Base-by-base conservation (phyloP, 2,888 invertebrate species). In the Hydrotaea diabolus region DNA sequence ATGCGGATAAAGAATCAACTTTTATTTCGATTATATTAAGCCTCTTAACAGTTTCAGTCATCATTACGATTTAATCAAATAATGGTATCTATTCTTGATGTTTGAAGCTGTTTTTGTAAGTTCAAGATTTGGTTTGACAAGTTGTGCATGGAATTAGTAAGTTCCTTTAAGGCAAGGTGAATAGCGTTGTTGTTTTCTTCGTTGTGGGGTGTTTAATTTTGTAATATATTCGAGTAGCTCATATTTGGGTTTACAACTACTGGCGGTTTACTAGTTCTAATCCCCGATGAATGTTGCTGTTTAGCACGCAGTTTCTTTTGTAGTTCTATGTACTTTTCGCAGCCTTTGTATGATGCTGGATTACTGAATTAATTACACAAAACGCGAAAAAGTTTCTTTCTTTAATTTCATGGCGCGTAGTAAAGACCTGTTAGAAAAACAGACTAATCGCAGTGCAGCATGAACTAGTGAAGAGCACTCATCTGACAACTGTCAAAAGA, bases 51-150 rank as follows among this genome's bases (percentile, higher is more conserved):
- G 26, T 5, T n/a, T 62, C 26, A n/a, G 26, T n/a, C n/a, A n/a
- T n/a, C n/a, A n/a, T n/a, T n/a, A n/a, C 26, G 15, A 62, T 62
- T 62, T 31, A 23, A 69, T 39, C 66, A 39, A 39, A 39, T 39
- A 39, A 72, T 72, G 1, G 31, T 26, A 55, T 53, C 55, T 53
- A 72, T 72, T 49, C 53, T 72, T n/a, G 72, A 53, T 55, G 72
- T 72, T 72, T 72, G 55, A n/a, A 72, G 26, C 7, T 72, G 53
- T 72, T 55, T 55, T 15, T 55, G 53, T 26, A 72, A 53, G 17
- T 72, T 72, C 26, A 55, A 15, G 21, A 72, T 55, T 17, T 72
- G 72, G 31, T 36, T 72, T 7, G 31, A 53, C 17, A 72, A 17
- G 13, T 72, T 72, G 17, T 55, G 72, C 55, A 55, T 72, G 8